phyloP scores from a whole-genome alignment of 2,797 vertebrate genomes.

The Pipistrellus kuhlii region DNA sequence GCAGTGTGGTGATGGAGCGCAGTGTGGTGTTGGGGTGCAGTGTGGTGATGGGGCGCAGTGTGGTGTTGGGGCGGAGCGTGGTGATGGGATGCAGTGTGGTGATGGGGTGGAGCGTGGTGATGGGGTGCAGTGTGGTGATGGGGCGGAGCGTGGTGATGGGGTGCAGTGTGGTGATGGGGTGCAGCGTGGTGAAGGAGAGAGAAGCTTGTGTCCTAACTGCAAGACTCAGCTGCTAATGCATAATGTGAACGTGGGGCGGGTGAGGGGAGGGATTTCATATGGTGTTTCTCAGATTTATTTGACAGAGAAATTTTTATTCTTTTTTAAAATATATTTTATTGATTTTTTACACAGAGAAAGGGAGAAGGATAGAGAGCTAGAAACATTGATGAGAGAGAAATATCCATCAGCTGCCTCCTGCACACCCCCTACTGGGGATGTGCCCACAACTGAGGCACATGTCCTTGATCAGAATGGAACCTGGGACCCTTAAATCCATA shows the following conservation, averaged over 20 bases:
- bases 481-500: no score
- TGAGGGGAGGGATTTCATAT: conserved; percentile 2
- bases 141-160: no score
- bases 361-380: no score
- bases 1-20: no score
- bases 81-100: no score
- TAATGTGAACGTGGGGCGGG: background rate
- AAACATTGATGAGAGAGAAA: no score
- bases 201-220: conserved; percentile 19
- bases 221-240: conserved; percentile 33
- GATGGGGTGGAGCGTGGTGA: background rate
- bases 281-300: conserved; percentile 45
- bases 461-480: background rate
- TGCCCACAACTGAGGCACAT: no score
- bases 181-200: background rate
- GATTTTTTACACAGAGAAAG: no score
- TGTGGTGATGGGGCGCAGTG: background rate
- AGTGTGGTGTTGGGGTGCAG: background rate
- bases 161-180: no score
- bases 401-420: no score
- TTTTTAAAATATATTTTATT: background rate
- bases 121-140: background rate
- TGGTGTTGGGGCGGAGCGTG: no score
- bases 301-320: conserved; percentile 46
- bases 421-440: no score